Percentiles rank a stretch among this genome's conserved stretches.
Conservation (phyloP, 30 jellyfish, hydroid and myxozoan genomes). For the Catostylus mosaicus region DNA sequence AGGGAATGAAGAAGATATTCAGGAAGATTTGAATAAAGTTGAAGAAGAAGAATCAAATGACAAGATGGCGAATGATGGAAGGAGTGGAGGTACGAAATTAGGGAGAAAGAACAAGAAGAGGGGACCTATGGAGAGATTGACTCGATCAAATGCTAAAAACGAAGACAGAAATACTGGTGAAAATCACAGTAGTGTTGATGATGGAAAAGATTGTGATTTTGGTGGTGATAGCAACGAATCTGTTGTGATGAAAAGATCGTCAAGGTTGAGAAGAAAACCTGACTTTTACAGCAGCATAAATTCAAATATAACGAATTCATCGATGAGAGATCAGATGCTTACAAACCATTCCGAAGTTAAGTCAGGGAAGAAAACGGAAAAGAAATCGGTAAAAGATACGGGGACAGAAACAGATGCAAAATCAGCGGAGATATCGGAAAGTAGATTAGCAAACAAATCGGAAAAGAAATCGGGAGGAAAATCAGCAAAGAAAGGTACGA, state of each 20-base stretch:
- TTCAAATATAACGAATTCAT: not conserved
- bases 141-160: not conserved
- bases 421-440: conserved; percentile 1
- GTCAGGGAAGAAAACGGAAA: not conserved
- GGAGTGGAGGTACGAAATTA: not conserved
- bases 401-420: too few relatives aligned
- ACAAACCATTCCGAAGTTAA: not conserved
- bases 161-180: not conserved
- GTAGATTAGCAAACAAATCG: not conserved
- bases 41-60: not conserved
- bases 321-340: not conserved
- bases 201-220: not conserved
- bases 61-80: not conserved
- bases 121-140: too few relatives aligned
- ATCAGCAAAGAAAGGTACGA: not conserved
- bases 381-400: too few relatives aligned
- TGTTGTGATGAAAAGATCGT: not conserved
- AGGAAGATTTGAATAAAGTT: not conserved
- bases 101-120: not conserved
- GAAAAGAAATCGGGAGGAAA: not conserved
- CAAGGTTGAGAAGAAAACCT: not conserved
- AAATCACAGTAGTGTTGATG: not conserved
- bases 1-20: not conserved
- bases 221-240: not conserved
- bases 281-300: not conserved